A percentile compares a stretch with the other conserved stretches of the same genome.
Conservation (phyloP, 2,113 vertebrate species). For the Empidonax alnorum region DNA sequence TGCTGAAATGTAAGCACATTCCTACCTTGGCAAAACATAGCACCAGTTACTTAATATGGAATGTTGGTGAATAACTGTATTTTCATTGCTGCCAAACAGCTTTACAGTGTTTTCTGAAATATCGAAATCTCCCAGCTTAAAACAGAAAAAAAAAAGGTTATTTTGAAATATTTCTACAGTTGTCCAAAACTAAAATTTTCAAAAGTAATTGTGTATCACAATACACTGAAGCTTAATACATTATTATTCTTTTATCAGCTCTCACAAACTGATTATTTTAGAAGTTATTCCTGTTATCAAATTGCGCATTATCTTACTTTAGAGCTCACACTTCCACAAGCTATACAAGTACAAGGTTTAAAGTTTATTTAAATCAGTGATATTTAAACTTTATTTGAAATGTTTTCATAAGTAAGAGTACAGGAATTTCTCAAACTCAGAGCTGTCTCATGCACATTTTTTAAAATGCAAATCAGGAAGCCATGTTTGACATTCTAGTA, state of each 20-base stretch:
- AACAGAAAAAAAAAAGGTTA: constrained; percentile 30
- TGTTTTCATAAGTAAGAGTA: not conserved
- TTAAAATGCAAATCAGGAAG: not conserved
- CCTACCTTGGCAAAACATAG: constrained; percentile 91
- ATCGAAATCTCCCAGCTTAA: constrained; percentile 85
- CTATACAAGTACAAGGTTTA: not conserved
- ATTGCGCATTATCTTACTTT: not conserved
- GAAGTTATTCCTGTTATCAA: not conserved
- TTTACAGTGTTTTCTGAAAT: constrained; percentile 75
- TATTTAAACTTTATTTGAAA: not conserved
- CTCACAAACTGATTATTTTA: not conserved
- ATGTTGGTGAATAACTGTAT: constrained; percentile 73
- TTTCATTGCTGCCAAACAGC: constrained; percentile 74
- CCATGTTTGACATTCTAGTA: not conserved
- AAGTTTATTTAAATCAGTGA: not conserved
- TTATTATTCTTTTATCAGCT: not conserved
- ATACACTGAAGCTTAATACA: not conserved
- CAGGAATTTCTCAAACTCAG: not conserved
- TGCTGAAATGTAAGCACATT: constrained; percentile 15
- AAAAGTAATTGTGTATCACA: not conserved
- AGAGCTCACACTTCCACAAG: not conserved
- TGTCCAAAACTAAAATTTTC: not conserved
- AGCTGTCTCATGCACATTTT: not conserved
- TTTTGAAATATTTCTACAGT: constrained; percentile 3
- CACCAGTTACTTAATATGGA: constrained; percentile 85